These are phyloP conservation scores for Philhelius pedissequus DNA, from an alignment of 2,888 invertebrate species.

Conservation along the genomic window DNA sequence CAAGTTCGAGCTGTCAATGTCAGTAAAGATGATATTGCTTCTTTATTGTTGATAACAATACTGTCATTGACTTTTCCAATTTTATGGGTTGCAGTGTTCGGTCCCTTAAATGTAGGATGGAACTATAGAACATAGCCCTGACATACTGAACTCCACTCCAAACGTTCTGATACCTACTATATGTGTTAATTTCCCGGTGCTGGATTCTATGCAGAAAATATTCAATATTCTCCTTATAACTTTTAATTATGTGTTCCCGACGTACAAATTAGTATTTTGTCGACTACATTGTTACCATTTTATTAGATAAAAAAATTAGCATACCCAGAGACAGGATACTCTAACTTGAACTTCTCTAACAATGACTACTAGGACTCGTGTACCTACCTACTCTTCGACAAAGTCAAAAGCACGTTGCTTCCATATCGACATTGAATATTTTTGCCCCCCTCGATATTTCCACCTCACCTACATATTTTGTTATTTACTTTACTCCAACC, in stretches of 20 bases:
- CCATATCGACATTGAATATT: conserved; percentile 10
- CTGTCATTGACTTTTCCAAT: too few species aligned
- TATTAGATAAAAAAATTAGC: conserved; percentile 15
- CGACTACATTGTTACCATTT: background rate
- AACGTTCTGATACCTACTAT: too few species aligned
- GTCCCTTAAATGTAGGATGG: too few species aligned
- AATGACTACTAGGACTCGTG: conserved; percentile 7
- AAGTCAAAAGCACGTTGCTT: conserved; percentile 26
- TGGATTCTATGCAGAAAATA: too few species aligned
- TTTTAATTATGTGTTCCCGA: background rate
- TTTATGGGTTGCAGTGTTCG: too few species aligned
- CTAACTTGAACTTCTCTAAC: background rate
- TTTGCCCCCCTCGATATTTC: background rate
- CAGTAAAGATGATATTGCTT: too few species aligned
- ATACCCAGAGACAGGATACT: background rate
- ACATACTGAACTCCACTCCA: too few species aligned
- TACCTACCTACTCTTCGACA: background rate
- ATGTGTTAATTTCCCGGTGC: too few species aligned
- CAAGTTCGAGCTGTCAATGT: too few species aligned
- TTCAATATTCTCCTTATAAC: background rate
- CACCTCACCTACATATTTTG: background rate
- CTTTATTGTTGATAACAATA: too few species aligned
- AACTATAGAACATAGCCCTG: too few species aligned
- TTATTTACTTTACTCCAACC: background rate
- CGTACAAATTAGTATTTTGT: conserved; percentile 27